Percentiles rank a stretch among this genome's conserved stretches.
phyloP scores from a whole-genome alignment of 2,797 vertebrate genomes.

The Choloepus didactylus region DNA sequence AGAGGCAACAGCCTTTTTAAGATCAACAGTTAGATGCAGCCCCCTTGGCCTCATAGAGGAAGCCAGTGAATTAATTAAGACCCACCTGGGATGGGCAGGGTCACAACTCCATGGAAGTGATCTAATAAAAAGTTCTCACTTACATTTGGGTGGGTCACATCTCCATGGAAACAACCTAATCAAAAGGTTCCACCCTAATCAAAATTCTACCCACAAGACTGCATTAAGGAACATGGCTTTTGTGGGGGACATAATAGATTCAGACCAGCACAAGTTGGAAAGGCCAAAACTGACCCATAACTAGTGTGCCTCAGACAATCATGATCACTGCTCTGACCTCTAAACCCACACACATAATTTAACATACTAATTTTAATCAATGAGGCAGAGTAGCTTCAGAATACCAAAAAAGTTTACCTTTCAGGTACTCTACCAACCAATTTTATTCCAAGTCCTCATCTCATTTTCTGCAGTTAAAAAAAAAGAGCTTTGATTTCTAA shows the following conservation, averaged over 20 bases:
- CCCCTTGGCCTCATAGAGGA: no score
- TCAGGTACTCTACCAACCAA: conserved; percentile 2
- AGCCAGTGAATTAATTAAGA: no score
- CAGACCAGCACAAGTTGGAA: background rate
- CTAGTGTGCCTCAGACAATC: background rate
- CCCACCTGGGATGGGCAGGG: no score
- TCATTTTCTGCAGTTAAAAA: conserved; percentile 29
- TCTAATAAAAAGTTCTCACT: no score
- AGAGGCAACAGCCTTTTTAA: no score
- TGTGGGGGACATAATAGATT: background rate
- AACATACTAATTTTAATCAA: conserved; percentile 42
- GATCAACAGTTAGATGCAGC: no score
- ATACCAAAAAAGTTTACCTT: background rate
- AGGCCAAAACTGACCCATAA: background rate
- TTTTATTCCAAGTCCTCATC: conserved; percentile 22
- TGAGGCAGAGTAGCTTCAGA: conserved; percentile 10
- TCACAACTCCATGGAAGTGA: no score
- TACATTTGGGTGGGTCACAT: no score
- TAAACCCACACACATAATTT: background rate
- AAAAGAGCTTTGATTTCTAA: conserved; percentile 21
- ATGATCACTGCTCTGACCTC: background rate
- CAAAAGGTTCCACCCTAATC: no score
- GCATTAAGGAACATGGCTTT: no score
- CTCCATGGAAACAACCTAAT: no score
- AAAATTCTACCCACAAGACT: no score